Percentiles rank a stretch among this genome's conserved stretches.
Evolutionary conservation across 1,140 invertebrate genomes (phyloP).

Genomic region (Saccostrea echinata): DNA sequence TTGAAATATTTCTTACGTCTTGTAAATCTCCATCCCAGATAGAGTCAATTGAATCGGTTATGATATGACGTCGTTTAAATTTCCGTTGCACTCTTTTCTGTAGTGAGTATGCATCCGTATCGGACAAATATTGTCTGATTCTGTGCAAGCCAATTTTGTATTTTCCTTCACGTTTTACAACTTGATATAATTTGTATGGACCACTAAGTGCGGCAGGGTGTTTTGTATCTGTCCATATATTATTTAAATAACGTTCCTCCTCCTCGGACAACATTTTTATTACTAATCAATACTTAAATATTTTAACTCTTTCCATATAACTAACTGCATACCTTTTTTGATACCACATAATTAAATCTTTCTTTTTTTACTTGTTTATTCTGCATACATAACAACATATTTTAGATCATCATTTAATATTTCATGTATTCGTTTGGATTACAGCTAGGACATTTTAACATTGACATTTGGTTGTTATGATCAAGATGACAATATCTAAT

Average conservation of each 20-base stretch:
- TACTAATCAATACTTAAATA: no score
- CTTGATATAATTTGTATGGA: conserved; percentile 31
- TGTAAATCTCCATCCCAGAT: conserved; percentile 39
- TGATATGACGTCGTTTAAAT: not conserved
- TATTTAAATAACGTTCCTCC: not conserved
- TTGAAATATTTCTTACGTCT: conserved; percentile 15
- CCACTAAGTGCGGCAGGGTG: not conserved
- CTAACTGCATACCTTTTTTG: no score
- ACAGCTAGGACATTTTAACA: not conserved
- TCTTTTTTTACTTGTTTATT: not conserved
- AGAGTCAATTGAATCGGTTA: conserved; percentile 22
- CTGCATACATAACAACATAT: no score
- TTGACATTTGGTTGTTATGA: not conserved
- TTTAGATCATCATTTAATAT: not conserved
- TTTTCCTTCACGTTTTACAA: conserved; percentile 49
- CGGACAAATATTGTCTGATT: conserved; percentile 43
- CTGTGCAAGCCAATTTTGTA: conserved; percentile 14
- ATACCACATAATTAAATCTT: no score
- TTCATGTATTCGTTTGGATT: conserved; percentile 8
- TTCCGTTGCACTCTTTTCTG: conserved; percentile 13
- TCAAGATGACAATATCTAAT: not conserved
- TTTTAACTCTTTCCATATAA: no score
- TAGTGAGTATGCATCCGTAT: conserved; percentile 22
- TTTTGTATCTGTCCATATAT: not conserved
- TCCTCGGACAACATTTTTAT: not conserved